Evolutionary conservation across 2,888 invertebrate species (phyloP), one percentile per base, ranked within the genome.

Genomic region (Limnephilus lunatus): DNA sequence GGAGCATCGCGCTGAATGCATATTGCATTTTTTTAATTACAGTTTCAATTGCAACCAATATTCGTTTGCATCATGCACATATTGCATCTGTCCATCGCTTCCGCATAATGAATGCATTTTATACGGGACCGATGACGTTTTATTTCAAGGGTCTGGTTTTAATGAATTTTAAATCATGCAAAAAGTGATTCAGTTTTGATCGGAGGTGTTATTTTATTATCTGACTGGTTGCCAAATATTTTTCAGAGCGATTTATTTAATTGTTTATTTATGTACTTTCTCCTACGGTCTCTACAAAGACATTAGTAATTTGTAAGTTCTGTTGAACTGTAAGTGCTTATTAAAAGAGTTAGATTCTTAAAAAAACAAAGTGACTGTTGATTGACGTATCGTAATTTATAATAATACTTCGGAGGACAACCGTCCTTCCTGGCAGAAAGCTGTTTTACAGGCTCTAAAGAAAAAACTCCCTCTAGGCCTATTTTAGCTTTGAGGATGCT

Each of bases 1-100:
- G 68, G n/a, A 68, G 68, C 68, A 68, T 25, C 68, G 25, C 25
- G 83, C 35, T 83, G 83, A 83, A 83, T 83, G 83, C 83, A 83
- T 32, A 83, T 83, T 83, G 83, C 83, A 83, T n/a, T 90, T 92
- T 92, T 92, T 92, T 91, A 91, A 92, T 92, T 92, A 92, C 92
- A 91, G 48, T 92, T 92, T 91, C 91, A 91, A 92, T 92, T 92
- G 89, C 68, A 86, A 68, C 32, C 89, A 91, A 91, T 91, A 85
- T 89, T 91, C 83, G 89, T 30, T 89, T 85, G 86, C 39, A 83
- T 90, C 90, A 91, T 85, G 81, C 92, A 80, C 44, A 68, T 81
- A 89, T 39, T 89, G 31, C 32, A 88, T 39, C 89, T 89, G 89
- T 89, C 89, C 80, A n/a, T 89, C 68, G 83, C 83, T 83, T 35